These are phyloP conservation scores for Zosterops borbonicus DNA, from an alignment of 2,113 vertebrate genomes.

Conservation along the genomic window DNA sequence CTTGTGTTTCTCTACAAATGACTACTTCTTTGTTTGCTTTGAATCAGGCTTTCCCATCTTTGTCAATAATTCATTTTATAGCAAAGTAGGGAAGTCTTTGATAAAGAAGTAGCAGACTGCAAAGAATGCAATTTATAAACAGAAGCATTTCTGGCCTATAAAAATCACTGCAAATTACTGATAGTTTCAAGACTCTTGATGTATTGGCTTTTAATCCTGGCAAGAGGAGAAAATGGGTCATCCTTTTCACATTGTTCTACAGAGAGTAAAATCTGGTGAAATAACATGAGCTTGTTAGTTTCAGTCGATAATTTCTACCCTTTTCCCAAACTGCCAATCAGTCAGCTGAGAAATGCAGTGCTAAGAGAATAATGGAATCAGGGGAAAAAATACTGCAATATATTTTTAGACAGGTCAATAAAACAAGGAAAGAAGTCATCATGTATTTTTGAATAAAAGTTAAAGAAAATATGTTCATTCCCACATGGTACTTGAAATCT, in stretches of 20 bases:
- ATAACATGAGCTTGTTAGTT: conserved; percentile 13
- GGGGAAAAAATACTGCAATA: not conserved
- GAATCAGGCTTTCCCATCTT: not conserved
- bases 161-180: not conserved
- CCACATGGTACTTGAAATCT: not conserved
- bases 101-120: not conserved
- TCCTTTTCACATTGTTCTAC: not conserved
- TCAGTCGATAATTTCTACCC: not conserved
- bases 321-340: not conserved
- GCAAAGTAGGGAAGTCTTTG: not conserved
- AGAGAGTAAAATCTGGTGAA: not conserved
- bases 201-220: not conserved
- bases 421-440: not conserved
- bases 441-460: not conserved
- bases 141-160: not conserved
- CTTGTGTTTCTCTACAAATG: not conserved
- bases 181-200: not conserved
- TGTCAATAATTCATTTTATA: not conserved
- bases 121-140: not conserved
- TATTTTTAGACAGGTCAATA: not conserved
- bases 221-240: not conserved
- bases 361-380: not conserved
- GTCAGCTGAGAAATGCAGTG: not conserved
- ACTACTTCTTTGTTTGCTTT: not conserved
- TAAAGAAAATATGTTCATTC: not conserved